Evolutionary conservation across 2,113 vertebrate species (phyloP), one percentile per base, ranked within the genome.

Genomic region (Emydocephalus ijimae): DNA sequence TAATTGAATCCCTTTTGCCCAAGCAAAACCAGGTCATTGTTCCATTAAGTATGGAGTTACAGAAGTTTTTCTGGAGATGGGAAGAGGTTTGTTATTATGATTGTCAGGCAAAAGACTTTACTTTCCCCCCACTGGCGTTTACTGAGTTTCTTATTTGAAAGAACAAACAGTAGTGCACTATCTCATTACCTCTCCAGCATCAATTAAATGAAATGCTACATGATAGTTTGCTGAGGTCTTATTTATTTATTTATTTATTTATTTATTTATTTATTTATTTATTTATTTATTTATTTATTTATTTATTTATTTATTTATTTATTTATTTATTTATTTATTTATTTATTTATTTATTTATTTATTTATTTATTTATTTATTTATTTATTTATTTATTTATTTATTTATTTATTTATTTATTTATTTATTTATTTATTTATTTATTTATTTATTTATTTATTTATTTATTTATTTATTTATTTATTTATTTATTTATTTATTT

Each of bases 81-180:
- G 34, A 39, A 18, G 74, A 81, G 18, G 74, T 39, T 81, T 81
- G 34, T 69, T 88, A 50, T 92, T 92, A 34, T 43, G 45, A 39
- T 48, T 61, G 43, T 69, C 59, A 55, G 93, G 12, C 64, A 88
- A 92, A 91, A 93, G 55, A 89, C 91, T 96, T 96, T 93, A 39
- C 43, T 94, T 96, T 95, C 89, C 23, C 43, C 92, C 55, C 0
- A 0, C 45, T 91, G 94, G 92, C 52, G 92, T 54, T 93, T 95
- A 86, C 96, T 92, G 90, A 20, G 81, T 96, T 96, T 96, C 95
- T 43, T 95, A 91, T 59, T 96, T 96, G 69, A 81, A 85, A 89
- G 18, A 55, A 90, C 95, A 94, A 95, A 95, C 90, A 96, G 96
- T 95, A 92, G 64, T 48, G 74, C 92, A 92, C 88, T 92, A 96